phyloP scores from a whole-genome alignment of 2,113 vertebrate genomes.

The Rattus norvegicus region DNA sequence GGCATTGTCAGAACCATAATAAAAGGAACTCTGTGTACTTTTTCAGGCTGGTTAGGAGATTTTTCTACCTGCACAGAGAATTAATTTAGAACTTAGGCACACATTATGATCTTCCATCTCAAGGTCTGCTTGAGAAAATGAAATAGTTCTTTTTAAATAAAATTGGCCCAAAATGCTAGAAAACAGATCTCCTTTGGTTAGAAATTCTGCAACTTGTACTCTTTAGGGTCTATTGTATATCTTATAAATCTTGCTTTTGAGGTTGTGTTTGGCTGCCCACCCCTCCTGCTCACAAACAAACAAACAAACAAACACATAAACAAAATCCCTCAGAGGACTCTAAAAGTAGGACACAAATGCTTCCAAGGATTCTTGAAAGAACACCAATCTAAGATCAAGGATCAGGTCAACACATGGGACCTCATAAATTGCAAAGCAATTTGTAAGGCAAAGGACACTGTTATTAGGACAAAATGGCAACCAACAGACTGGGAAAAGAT shows the following conservation, averaged over 20 bases:
- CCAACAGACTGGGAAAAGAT: too few relatives aligned
- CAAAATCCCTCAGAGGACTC: not conserved
- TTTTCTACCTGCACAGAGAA: not conserved
- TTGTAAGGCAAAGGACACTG: too few relatives aligned
- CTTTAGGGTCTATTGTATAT: not conserved
- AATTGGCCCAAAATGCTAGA: not conserved
- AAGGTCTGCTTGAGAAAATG: not conserved
- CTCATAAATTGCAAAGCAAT: too few relatives aligned
- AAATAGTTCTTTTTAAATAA: not conserved
- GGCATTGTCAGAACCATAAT: not conserved
- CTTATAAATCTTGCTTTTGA: not conserved
- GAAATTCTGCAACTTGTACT: not conserved
- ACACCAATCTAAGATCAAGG: too few relatives aligned
- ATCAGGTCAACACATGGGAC: too few relatives aligned
- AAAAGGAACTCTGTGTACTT: not conserved
- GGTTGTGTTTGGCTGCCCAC: not conserved
- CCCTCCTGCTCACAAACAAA: not conserved
- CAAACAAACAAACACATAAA: too few relatives aligned
- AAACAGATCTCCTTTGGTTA: not conserved
- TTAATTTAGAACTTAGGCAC: not conserved
- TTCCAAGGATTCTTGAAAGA: not conserved
- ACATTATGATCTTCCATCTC: not conserved
- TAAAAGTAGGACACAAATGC: not conserved
- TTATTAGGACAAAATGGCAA: too few relatives aligned
- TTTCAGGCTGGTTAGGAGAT: not conserved